These are phyloP conservation scores for Apis dorsata DNA, from an alignment of 1,140 invertebrate genomes.

Conservation along the genomic window DNA sequence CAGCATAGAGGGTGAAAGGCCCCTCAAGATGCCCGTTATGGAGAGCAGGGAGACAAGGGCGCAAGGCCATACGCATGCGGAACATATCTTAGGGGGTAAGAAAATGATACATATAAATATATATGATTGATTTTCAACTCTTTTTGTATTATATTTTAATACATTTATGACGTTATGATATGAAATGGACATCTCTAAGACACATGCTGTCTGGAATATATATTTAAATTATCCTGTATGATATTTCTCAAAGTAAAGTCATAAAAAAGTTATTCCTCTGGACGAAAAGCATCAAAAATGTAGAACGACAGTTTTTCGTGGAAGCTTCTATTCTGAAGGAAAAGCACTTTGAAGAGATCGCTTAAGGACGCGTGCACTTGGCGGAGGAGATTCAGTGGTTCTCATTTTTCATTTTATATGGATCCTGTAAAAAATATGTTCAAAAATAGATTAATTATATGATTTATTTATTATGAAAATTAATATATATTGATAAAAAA, in stretches of 20 bases:
- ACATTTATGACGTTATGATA: too few species aligned
- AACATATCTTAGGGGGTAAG: slow-evolving; percentile 77
- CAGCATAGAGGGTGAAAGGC: slow-evolving; percentile 85
- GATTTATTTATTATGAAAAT: not conserved
- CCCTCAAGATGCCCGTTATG: slow-evolving; percentile 83
- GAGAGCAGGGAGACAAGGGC: slow-evolving; percentile 82
- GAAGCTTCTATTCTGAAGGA: not conserved
- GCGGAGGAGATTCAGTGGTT: not conserved
- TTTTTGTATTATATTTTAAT: too few species aligned
- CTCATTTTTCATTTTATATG: not conserved
- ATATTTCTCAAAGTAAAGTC: not conserved
- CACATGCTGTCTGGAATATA: too few species aligned
- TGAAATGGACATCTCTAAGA: too few species aligned
- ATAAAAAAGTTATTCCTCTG: not conserved
- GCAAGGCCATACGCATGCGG: slow-evolving; percentile 78
- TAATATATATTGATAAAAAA: not conserved
- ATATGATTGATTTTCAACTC: too few species aligned
- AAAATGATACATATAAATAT: too few species aligned
- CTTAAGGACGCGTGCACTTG: slow-evolving; percentile 11
- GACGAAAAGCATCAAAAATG: not conserved
- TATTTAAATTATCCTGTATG: not conserved
- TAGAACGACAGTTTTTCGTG: slow-evolving; percentile 4
- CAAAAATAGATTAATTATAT: not conserved
- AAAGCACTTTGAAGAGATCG: slow-evolving; percentile 7
- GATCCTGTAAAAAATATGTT: not conserved